Base-by-base conservation (phyloP, 2,888 invertebrate genomes). In the Phymatocera aterrima region DNA sequence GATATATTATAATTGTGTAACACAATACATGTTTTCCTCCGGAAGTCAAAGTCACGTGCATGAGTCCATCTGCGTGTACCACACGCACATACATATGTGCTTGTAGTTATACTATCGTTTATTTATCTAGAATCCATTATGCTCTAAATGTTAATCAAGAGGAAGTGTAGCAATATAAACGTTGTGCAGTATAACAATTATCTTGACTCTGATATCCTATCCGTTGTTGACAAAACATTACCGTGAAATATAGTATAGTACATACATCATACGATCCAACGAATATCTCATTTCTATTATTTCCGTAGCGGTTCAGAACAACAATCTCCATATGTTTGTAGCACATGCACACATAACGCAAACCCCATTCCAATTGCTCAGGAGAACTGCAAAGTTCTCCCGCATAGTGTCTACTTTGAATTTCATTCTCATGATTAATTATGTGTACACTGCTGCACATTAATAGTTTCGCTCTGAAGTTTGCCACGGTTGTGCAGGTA, bases 121-220 rank as follows among this genome's bases (percentile, higher is more conserved):
- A 51, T 72, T 51, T 72, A 34, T 72, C 72, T 18, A 43, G 72
- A 48, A 72, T 72, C 34, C 51, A 72, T 43, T 75, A 57, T 43
- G 75, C 43, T 75, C 75, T 43, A 57, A 60, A 57, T 75, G 54
- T 40, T 75, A 75, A 57, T 75, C 57, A 43, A 43, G 37, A 75
- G 75, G 75, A 75, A 75, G 40, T 75, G 60, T 75, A 57, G 57
- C 57, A 75, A 57, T 75, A 75, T n/a, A n/a, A n/a, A n/a, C n/a
- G n/a, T n/a, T n/a, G n/a, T n/a, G 60, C 75, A 57, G 60, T 75
- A 60, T 40, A 75, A 75, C 75, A 60, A 75, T 75, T 75, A 75
- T 75, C 75, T 75, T 8, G n/a, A 57, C 40, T 37, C 6, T 57
- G 75, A 75, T 75, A 75, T 75, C 18, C 75, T 51, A 64, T 64